phyloP scores from a whole-genome alignment of 2,113 vertebrate genomes.

The Leucosticte australis region DNA sequence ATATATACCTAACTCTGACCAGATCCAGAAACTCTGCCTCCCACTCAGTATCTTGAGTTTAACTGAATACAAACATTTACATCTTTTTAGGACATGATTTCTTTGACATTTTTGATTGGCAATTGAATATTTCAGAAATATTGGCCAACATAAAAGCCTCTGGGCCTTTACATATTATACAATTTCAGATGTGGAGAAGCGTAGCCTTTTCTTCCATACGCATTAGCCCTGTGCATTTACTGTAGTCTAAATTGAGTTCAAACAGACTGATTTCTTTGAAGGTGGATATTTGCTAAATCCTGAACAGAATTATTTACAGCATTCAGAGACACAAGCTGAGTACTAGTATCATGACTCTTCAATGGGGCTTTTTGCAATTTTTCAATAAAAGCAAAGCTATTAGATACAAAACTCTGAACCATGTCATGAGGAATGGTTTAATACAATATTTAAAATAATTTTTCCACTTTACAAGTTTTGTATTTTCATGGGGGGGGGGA shows the following conservation, averaged over 20 bases:
- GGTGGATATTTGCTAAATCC: neutral
- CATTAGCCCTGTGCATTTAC: neutral
- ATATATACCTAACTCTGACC: neutral
- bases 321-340: neutral
- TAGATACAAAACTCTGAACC: neutral
- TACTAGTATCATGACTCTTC: neutral
- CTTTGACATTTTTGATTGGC: neutral
- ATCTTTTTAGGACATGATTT: neutral
- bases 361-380: neutral
- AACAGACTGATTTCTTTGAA: neutral
- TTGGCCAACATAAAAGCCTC: neutral
- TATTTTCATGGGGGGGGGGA: neutral
- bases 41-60: neutral
- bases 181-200: neutral
- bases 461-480: neutral
- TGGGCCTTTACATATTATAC: neutral
- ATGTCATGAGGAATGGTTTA: neutral
- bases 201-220: neutral
- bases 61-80: neutral
- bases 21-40: neutral
- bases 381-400: neutral
- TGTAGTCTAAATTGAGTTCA: neutral
- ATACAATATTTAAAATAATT: neutral
- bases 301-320: neutral
- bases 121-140: neutral